Percentiles rank a stretch among this genome's conserved stretches.
These are phyloP conservation scores for Prenolepis imparis DNA, from an alignment of 2,888 invertebrate species.

Conservation along the genomic window DNA sequence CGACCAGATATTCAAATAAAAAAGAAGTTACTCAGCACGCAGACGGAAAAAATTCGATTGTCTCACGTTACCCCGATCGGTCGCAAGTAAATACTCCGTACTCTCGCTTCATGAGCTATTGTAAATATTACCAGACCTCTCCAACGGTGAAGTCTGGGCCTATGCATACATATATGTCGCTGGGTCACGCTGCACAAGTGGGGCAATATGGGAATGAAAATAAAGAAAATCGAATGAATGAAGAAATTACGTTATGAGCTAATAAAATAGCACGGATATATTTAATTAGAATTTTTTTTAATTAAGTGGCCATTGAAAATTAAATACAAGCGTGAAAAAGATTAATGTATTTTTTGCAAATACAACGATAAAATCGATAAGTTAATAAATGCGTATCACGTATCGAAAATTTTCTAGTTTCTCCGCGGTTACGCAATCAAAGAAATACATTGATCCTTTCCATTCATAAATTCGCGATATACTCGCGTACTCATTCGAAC, in stretches of 20 bases:
- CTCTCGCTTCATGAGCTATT: conserved; percentile 28
- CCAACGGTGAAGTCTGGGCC: conserved; percentile 16
- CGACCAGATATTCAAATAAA: conserved; percentile 43
- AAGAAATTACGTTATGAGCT: not conserved
- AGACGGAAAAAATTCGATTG: conserved; percentile 47
- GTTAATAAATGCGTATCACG: not conserved
- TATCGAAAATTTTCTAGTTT: conserved; percentile 27
- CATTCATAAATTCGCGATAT: conserved; percentile 47
- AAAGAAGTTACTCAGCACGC: conserved; percentile 7
- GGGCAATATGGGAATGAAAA: conserved; percentile 5
- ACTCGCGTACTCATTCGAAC: conserved; percentile 41
- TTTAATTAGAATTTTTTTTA: not conserved
- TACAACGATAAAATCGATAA: conserved; percentile 11
- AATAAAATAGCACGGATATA: no score
- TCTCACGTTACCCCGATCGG: conserved; percentile 14
- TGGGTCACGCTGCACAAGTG: conserved; percentile 23
- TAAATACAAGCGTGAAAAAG: not conserved
- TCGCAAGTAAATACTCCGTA: not conserved
- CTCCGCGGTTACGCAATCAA: conserved; percentile 38
- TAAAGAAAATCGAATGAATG: not conserved
- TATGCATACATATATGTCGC: conserved; percentile 36
- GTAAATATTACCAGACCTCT: conserved; percentile 34
- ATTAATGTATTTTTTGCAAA: not conserved
- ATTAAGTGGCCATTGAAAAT: not conserved
- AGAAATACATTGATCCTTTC: conserved; percentile 21